Conservation (phyloP, 1,140 invertebrate species). For the Rhyzopertha dominica region DNA sequence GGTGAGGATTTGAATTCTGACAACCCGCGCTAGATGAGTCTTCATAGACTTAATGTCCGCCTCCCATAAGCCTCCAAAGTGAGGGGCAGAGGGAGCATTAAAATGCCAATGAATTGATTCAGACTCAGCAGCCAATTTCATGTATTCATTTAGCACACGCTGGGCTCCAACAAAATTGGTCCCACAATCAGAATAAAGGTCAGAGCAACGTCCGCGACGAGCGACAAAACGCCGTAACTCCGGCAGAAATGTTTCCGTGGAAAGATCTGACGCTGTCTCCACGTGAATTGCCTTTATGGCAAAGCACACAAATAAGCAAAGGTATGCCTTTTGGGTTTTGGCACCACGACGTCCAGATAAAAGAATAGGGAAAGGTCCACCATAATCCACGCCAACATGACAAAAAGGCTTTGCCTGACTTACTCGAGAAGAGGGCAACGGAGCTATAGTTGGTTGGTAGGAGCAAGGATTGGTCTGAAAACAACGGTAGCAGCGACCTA, state of each 20-base stretch:
- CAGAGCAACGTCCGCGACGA: no score
- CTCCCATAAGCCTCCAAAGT: constrained; percentile 46
- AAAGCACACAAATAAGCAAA: constrained; percentile 28
- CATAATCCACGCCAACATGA: no score
- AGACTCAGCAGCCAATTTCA: no score
- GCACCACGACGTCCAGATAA: constrained; percentile 23
- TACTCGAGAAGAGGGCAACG: no score
- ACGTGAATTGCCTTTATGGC: constrained; percentile 2
- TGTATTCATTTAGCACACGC: background rate
- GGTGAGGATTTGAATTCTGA: background rate
- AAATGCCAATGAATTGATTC: constrained; percentile 42
- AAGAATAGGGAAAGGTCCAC: no score
- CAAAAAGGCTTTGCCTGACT: no score
- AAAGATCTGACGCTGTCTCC: constrained; percentile 2
- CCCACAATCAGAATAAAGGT: constrained; percentile 23
- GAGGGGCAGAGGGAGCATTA: constrained; percentile 40
- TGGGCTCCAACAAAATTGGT: constrained; percentile 26
- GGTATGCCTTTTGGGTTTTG: constrained; percentile 18
- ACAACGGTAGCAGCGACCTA: no score
- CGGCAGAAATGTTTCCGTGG: constrained; percentile 2
- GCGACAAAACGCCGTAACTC: constrained; percentile 28
- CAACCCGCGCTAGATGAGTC: background rate
- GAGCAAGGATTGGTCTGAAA: no score
- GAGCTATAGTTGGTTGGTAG: no score
- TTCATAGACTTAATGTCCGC: constrained; percentile 8